A percentile compares a stretch with the other conserved stretches of the same genome.
Evolutionary conservation across 2,113 vertebrate genomes (phyloP).

Genomic region (Cavia aperea): DNA sequence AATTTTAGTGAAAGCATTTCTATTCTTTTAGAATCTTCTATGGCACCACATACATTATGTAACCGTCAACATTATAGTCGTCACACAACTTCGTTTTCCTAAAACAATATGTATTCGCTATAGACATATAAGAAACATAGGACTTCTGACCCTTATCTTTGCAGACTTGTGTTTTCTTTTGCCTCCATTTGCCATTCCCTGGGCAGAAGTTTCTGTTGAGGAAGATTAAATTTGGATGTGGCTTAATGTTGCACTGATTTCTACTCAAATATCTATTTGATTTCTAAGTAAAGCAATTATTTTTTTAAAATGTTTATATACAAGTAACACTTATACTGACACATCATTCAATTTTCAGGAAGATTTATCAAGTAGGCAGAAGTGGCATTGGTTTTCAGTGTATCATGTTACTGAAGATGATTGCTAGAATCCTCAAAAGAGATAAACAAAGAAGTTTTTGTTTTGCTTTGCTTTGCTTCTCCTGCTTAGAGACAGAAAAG

Average conservation of each 20-base stretch:
- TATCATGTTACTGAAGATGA: neutral
- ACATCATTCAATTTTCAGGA: neutral
- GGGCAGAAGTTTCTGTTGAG: neutral
- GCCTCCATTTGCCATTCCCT: slow-evolving; percentile 12
- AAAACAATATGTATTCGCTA: neutral
- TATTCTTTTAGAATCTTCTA: slow-evolving; percentile 38
- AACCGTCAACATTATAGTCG: neutral
- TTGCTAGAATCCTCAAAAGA: neutral
- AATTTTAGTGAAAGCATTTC: slow-evolving; percentile 25
- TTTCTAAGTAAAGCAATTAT: slow-evolving; percentile 12
- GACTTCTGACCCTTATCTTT: neutral
- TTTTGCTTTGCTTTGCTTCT: neutral
- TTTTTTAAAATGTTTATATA: neutral
- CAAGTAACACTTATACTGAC: neutral
- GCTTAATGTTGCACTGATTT: neutral
- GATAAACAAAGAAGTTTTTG: neutral
- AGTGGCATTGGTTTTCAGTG: neutral
- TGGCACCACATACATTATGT: slow-evolving; percentile 17
- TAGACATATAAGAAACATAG: neutral
- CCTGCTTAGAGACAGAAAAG: neutral
- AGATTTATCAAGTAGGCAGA: neutral
- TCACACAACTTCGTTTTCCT: neutral
- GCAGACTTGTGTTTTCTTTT: neutral
- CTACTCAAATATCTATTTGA: neutral
- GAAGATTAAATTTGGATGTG: slow-evolving; percentile 17